These are phyloP conservation scores for Drosophila antonietae DNA, from an alignment of 2,888 invertebrate genomes.

Conservation along the genomic window DNA sequence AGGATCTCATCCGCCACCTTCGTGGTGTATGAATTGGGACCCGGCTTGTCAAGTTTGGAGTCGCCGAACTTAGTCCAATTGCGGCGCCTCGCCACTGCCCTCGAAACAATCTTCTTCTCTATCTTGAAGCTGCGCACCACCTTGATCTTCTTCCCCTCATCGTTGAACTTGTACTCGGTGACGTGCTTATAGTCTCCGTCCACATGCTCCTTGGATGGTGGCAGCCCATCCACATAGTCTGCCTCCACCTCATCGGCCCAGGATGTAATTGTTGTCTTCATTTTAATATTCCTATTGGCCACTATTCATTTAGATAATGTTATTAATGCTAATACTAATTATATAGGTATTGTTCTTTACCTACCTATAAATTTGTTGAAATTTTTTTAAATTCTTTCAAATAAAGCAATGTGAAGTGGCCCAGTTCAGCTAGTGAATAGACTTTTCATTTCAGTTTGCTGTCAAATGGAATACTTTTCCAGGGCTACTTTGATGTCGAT, in stretches of 20 bases:
- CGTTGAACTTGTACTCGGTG: constrained; percentile 96
- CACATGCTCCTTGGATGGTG: constrained; percentile 91
- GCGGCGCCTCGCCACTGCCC: constrained; percentile 96
- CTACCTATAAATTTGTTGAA: constrained; percentile 2
- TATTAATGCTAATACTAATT: too few relatives aligned
- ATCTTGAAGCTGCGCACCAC: constrained; percentile 96
- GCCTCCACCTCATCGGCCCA: constrained; percentile 99
- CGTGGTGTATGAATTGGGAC: constrained; percentile 98
- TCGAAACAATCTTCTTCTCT: constrained; percentile 94
- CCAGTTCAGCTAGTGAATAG: neutral
- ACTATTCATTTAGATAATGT: too few relatives aligned
- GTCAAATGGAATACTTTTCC: neutral
- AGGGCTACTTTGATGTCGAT: constrained; percentile 7
- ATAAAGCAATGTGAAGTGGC: neutral
- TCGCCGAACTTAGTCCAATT: constrained; percentile 98
- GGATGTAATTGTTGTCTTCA: constrained; percentile 92
- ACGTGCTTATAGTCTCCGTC: constrained; percentile 95
- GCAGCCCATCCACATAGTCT: constrained; percentile 90
- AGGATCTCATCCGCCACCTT: constrained; percentile 97
- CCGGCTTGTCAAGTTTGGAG: constrained; percentile 94
- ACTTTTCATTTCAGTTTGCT: neutral
- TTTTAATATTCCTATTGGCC: neutral
- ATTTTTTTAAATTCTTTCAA: neutral
- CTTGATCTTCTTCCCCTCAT: constrained; percentile 95
- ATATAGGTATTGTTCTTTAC: neutral